phyloP scores from a whole-genome alignment of 2,888 invertebrate species.

The Bursaphelenchus okinawaensis region DNA sequence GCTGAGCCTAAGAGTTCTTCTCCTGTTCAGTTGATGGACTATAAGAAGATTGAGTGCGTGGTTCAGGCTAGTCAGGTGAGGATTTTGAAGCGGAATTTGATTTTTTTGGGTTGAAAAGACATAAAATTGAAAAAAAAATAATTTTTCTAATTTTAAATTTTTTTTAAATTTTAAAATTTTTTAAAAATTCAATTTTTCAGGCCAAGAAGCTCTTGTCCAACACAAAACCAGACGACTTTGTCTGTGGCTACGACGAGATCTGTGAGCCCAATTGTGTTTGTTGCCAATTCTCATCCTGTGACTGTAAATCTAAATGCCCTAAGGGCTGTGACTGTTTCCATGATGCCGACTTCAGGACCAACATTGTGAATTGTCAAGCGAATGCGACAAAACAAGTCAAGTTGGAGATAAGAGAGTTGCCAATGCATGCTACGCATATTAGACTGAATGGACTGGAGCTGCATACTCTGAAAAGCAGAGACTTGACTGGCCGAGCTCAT shows the following conservation, averaged over 20 bases:
- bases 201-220: not conserved
- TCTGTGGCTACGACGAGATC: slow-evolving; percentile 61
- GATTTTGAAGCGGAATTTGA: too few species aligned
- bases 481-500: slow-evolving; percentile 67
- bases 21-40: not conserved
- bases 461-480: slow-evolving; percentile 72
- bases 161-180: not conserved
- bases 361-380: slow-evolving; percentile 42
- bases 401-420: slow-evolving; percentile 72
- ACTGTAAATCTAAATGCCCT: slow-evolving; percentile 86
- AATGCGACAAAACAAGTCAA: slow-evolving; percentile 49
- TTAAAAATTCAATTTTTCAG: not conserved
- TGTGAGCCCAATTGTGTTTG: slow-evolving; percentile 82
- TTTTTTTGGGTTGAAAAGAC: too few species aligned
- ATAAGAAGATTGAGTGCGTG: not conserved
- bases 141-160: not conserved
- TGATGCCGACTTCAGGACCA: slow-evolving; percentile 74
- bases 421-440: slow-evolving; percentile 83
- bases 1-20: slow-evolving; percentile 5
- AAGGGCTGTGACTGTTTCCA: slow-evolving; percentile 80
- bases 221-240: slow-evolving; percentile 29
- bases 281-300: slow-evolving; percentile 84
- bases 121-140: not conserved
- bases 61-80: not conserved
- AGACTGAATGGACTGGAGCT: slow-evolving; percentile 79